Evolutionary conservation across 2,888 invertebrate species (phyloP).

Genomic region (Drosophila nigricruria): DNA sequence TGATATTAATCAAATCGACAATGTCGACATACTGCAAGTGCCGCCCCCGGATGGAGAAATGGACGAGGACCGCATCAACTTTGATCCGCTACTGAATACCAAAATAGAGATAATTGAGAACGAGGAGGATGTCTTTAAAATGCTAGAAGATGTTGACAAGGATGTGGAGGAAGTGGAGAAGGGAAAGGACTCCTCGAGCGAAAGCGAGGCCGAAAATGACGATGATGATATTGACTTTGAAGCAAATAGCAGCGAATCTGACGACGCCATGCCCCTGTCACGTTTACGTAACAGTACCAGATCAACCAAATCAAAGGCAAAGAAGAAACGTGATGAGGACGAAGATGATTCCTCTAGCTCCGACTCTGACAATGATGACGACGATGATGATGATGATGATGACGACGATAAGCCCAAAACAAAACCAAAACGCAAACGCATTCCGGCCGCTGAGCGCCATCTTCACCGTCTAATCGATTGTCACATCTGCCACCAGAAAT

Average conservation of each 20-base stretch:
- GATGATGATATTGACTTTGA: conserved; percentile 71
- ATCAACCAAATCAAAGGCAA: conserved; percentile 45
- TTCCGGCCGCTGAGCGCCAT: conserved; percentile 71
- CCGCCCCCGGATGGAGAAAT: conserved; percentile 60
- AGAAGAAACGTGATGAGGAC: conserved; percentile 37
- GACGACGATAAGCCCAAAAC: conserved; percentile 33
- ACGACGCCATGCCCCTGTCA: conserved; percentile 74
- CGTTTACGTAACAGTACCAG: conserved; percentile 35
- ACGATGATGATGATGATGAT: conserved; percentile 35
- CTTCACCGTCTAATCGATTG: conserved; percentile 80
- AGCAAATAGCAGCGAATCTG: conserved; percentile 68
- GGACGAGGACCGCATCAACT: conserved; percentile 73
- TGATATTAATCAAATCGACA: conserved; percentile 58
- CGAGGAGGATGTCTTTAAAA: conserved; percentile 77
- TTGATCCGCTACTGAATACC: conserved; percentile 51
- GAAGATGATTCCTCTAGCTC: conserved; percentile 56
- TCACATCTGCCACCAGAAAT: conserved; percentile 82
- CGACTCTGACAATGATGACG: conserved; percentile 40
- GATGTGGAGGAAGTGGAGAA: conserved; percentile 63
- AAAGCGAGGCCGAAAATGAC: conserved; percentile 64
- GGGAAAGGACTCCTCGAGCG: conserved; percentile 43
- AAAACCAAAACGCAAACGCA: conserved; percentile 71
- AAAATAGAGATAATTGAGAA: conserved; percentile 80
- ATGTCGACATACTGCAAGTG: conserved; percentile 72
- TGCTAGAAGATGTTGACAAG: conserved; percentile 76